Percentiles rank a stretch among this genome's conserved stretches.
Conservation (phyloP, 2,113 vertebrate species). For the Sciurus niger region DNA sequence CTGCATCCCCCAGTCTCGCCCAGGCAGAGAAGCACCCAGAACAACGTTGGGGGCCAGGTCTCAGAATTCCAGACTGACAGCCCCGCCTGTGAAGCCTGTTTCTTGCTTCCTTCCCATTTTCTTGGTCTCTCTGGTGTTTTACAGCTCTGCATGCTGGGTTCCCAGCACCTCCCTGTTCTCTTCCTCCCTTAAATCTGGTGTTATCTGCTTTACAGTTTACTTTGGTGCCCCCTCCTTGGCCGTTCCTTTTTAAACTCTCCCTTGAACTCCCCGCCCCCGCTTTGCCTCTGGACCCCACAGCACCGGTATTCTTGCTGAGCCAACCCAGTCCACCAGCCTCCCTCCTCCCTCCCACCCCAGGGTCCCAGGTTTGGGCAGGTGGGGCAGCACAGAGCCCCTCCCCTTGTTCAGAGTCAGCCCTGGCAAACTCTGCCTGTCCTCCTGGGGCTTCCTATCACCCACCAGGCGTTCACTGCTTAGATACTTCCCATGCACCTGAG, state of each 20-base stretch:
- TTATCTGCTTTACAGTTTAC: background rate
- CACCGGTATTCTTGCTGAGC: background rate
- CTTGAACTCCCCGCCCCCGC: background rate
- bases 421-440: too few relatives aligned
- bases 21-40: rapidly evolving
- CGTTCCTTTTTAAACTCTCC: background rate
- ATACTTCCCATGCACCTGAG: background rate
- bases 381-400: rapidly evolving
- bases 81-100: rapidly evolving
- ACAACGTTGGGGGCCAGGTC: background rate
- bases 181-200: background rate
- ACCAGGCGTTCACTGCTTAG: rapidly evolving
- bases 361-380: background rate
- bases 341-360: background rate
- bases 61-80: background rate
- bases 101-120: background rate
- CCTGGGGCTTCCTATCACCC: too few relatives aligned
- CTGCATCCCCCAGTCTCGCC: rapidly evolving
- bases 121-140: background rate
- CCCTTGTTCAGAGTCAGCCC: background rate
- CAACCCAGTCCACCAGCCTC: rapidly evolving
- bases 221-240: background rate
- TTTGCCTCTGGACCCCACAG: background rate
- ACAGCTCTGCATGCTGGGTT: background rate
- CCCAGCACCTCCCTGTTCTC: background rate